These are phyloP conservation scores for Peromyscus leucopus DNA, from an alignment of 2,113 vertebrate genomes.

Conservation along the genomic window DNA sequence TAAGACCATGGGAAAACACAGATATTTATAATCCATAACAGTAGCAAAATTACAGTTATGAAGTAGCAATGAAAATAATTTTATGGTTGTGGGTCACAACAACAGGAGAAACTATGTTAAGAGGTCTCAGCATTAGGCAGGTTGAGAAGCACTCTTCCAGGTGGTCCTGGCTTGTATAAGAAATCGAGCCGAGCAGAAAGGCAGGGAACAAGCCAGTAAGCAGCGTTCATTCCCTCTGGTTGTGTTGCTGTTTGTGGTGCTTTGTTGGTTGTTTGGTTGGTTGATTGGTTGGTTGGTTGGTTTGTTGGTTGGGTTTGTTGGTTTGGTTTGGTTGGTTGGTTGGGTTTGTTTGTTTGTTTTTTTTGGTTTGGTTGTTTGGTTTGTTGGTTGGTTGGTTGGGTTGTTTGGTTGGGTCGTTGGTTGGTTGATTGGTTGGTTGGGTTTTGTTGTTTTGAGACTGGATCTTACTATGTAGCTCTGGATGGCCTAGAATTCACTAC, in stretches of 20 bases:
- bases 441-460: neutral
- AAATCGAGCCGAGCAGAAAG: neutral
- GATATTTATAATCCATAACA: too few species aligned
- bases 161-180: neutral
- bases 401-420: too few species aligned
- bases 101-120: neutral
- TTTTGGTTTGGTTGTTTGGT: too few species aligned
- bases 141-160: neutral
- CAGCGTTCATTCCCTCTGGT: neutral
- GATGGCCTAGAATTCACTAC: neutral
- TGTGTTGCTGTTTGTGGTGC: neutral
- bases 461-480: neutral
- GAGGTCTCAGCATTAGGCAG: neutral
- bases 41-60: neutral
- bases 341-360: too few species aligned
- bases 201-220: neutral
- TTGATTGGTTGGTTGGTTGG: too few species aligned
- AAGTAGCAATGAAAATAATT: neutral
- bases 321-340: too few species aligned
- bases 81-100: neutral
- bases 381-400: too few species aligned
- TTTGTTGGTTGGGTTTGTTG: too few species aligned
- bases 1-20: neutral
- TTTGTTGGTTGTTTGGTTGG: too few species aligned
- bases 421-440: too few species aligned